phyloP scores from a whole-genome alignment of 2,888 invertebrate genomes.

The Melanargia galathea region DNA sequence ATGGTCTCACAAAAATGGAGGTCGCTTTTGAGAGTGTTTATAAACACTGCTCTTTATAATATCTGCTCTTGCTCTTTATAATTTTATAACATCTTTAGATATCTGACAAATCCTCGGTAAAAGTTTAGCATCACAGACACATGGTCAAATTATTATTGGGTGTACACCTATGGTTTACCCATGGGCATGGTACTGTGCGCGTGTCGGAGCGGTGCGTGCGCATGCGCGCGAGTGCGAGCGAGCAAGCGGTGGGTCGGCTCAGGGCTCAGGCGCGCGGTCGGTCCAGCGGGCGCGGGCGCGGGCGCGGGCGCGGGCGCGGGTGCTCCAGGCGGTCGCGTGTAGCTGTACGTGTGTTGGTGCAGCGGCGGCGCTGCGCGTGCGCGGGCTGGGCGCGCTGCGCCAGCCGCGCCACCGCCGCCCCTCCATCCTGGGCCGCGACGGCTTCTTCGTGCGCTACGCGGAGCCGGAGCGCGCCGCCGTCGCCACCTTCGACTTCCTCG shows the following conservation, averaged over 20 bases:
- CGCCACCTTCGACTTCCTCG: slow-evolving; percentile 90
- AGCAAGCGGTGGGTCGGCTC: slow-evolving; percentile 46
- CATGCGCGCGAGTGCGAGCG: slow-evolving; percentile 43
- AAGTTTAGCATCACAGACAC: not conserved
- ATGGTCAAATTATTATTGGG: not conserved
- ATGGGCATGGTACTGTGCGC: no score
- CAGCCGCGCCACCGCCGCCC: slow-evolving; percentile 81
- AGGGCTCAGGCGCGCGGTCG: slow-evolving; percentile 49
- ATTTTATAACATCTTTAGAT: no score
- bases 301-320: slow-evolving; percentile 53
- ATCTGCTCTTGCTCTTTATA: no score
- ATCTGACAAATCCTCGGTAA: no score
- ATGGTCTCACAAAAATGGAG: no score
- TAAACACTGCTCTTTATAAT: no score
- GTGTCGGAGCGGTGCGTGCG: slow-evolving; percentile 40
- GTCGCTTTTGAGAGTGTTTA: not conserved
- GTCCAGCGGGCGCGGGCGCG: slow-evolving; percentile 52
- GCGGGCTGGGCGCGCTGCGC: slow-evolving; percentile 81
- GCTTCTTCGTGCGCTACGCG: slow-evolving; percentile 90
- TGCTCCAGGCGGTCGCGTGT: slow-evolving; percentile 66
- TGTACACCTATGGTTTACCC: not conserved
- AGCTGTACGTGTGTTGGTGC: slow-evolving; percentile 62
- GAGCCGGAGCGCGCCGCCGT: slow-evolving; percentile 90
- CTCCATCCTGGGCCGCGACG: slow-evolving; percentile 88
- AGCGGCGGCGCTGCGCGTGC: slow-evolving; percentile 84